Conservation (phyloP, 2,888 invertebrate genomes). For the Crioceris asparagi region DNA sequence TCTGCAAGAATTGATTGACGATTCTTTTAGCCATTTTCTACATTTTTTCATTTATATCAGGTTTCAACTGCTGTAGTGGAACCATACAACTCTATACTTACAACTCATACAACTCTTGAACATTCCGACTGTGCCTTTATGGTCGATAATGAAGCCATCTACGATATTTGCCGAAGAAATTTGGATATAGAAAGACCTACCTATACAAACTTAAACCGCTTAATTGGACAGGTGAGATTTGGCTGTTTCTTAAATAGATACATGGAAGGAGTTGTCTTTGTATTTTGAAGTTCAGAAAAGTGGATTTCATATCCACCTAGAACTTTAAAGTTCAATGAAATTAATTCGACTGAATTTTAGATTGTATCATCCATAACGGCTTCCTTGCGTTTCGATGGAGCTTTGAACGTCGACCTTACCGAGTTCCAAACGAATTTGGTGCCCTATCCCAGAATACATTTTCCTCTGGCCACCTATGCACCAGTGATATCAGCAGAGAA, state of each 20-base stretch:
- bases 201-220: slow-evolving; percentile 77
- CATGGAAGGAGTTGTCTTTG: no score
- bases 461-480: slow-evolving; percentile 84
- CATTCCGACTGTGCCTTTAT: slow-evolving; percentile 86
- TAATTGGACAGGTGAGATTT: slow-evolving; percentile 68
- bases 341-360: no score
- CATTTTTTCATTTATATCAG: no score
- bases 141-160: slow-evolving; percentile 86
- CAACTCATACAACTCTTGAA: slow-evolving; percentile 80
- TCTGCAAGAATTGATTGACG: no score
- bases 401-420: slow-evolving; percentile 84
- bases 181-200: slow-evolving; percentile 76
- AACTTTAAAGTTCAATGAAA: no score
- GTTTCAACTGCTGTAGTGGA: slow-evolving; percentile 73
- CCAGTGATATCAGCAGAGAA: slow-evolving; percentile 89
- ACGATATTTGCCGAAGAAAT: slow-evolving; percentile 80
- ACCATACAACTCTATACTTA: slow-evolving; percentile 88
- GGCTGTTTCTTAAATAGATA: no score
- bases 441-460: slow-evolving; percentile 91
- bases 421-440: slow-evolving; percentile 92
- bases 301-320: no score
- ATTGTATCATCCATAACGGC: slow-evolving; percentile 92
- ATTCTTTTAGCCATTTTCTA: no score
- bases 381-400: slow-evolving; percentile 84
- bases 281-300: no score